Base-by-base conservation (phyloP, 92 coral and sea anemone genomes). In the Zoanthus solanderi region DNA sequence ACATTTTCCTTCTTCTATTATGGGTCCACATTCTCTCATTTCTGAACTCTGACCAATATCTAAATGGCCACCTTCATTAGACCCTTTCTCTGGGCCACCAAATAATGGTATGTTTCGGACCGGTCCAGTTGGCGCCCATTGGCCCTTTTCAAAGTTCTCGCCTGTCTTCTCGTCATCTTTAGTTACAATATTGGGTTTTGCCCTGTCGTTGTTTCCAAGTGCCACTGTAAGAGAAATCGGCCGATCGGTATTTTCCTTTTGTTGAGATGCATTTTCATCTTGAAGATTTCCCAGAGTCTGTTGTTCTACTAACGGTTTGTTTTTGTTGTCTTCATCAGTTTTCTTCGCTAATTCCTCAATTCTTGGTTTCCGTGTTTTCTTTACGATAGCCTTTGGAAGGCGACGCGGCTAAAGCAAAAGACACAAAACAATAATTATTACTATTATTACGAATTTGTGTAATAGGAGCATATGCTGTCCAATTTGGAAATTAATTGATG, bases 351-450 rank as follows among this genome's bases (percentile, higher is more conserved):
- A 32, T 18, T 65, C 85, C 4, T 80, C 85, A 6, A 16, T 29
- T 29, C 47, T 81, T 1, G 75, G 85, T 66, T 81, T 81, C 7
- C 75, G 61, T 6, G 84, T 67, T 45, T 92, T 92, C 94, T 89
- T 89, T 52, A n/a, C 45, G 66, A 92, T 78, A 53, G 56, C 32
- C 45, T 65, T 79, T 46, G 90, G 94, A 15, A 88, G 83, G 7
- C 92, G 92, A 56, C 92, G 85, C 58, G 92, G 92, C 94, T 92
- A 30, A 10, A 85, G 63, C 45, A 63, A 9, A 77, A 58, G 6
- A 37, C 42, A 37, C 42, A 37, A 37, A 37, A 37, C 42, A 37
- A 37, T 2, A 37, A 37, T 37, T 37, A 1, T 37, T 37, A 37
- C 4, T 37, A 37, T 37, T 37, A 37, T 37, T 57, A 57, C 3